Percentiles rank a stretch among this genome's conserved stretches.
phyloP scores from a whole-genome alignment of 2,888 invertebrate genomes.

The Chorisops tibialis region DNA sequence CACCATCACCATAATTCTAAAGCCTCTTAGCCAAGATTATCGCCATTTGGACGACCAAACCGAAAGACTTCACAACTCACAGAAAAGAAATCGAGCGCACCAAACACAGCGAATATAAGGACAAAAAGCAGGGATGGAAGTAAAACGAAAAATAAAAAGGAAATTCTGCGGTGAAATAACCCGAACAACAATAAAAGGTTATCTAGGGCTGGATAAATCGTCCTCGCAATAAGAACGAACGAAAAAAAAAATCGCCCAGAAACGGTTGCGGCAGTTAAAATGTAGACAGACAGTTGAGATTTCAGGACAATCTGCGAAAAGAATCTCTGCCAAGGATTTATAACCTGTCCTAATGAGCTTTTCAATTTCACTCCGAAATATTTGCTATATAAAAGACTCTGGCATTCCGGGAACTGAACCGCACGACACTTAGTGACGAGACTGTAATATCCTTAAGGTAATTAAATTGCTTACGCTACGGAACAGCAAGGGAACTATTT shows the following conservation, averaged over 20 bases:
- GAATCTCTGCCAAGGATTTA: background rate
- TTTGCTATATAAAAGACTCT: no score
- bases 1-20: background rate
- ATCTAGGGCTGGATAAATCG: constrained; percentile 1
- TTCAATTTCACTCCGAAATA: background rate
- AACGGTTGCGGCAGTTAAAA: background rate
- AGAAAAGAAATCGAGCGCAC: no score
- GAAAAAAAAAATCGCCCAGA: background rate
- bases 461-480: no score
- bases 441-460: background rate
- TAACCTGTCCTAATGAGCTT: background rate
- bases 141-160: no score
- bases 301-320: background rate
- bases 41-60: no score
- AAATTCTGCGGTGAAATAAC: constrained; percentile 5
- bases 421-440: background rate
- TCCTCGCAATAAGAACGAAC: background rate
- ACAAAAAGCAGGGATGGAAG: no score
- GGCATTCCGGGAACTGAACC: no score
- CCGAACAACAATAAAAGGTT: constrained; percentile 12
- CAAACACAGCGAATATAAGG: no score
- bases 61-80: no score
- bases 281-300: constrained; percentile 1
- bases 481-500: no score
- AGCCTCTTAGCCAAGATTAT: no score